A percentile compares a stretch with the other conserved stretches of the same genome.
These are phyloP conservation scores for Pegoplata infirma DNA, from an alignment of 2,888 invertebrate genomes.

Conservation along the genomic window DNA sequence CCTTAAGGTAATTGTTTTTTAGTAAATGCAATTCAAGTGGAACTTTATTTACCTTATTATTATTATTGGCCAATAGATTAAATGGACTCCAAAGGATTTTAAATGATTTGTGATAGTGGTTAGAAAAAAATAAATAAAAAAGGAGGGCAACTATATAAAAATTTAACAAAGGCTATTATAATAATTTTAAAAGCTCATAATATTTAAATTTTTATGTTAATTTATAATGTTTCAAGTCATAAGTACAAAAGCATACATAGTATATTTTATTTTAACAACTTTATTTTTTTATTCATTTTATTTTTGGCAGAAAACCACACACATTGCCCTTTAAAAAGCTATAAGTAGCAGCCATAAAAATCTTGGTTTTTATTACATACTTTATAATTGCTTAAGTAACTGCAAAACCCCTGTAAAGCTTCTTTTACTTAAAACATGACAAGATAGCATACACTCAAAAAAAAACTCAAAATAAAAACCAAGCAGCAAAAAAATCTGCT, in stretches of 20 bases:
- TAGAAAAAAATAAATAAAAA: not conserved
- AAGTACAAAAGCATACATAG: no score
- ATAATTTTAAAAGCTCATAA: not conserved
- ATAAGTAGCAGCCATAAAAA: conserved; percentile 30
- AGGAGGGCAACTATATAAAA: not conserved
- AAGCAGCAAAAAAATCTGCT: no score
- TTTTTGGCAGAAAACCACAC: not conserved
- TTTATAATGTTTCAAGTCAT: conserved; percentile 18
- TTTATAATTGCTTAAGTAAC: conserved; percentile 59
- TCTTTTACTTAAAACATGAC: conserved; percentile 19
- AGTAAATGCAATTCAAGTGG: conserved; percentile 54
- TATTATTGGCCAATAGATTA: conserved; percentile 49
- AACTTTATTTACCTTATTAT: conserved; percentile 54
- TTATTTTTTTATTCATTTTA: no score
- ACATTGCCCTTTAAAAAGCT: not conserved
- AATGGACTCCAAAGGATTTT: conserved; percentile 17
- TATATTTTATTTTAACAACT: not conserved
- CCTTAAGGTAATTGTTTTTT: conserved; percentile 58
- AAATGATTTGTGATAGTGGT: conserved; percentile 29
- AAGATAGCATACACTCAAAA: no score
- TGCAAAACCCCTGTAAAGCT: conserved; percentile 27
- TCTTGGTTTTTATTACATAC: conserved; percentile 41
- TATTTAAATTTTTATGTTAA: conserved; percentile 10
- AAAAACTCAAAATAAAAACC: no score
- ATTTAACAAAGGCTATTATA: not conserved